These are phyloP conservation scores for Gortyna flavago DNA, from an alignment of 2,888 invertebrate genomes.

Conservation along the genomic window DNA sequence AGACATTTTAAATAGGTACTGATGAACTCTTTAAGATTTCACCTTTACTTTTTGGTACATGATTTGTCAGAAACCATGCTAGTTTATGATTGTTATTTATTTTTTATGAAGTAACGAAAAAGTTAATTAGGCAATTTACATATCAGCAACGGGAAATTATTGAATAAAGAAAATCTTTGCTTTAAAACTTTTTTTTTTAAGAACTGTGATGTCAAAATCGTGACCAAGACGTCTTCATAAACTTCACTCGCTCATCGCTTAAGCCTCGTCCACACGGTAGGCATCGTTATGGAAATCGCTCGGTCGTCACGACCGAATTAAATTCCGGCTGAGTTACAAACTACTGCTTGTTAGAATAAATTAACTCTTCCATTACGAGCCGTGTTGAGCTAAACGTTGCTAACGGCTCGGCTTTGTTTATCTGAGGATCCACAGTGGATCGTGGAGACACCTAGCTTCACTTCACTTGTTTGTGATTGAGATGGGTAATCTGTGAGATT, in stretches of 20 bases:
- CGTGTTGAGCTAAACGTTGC: constrained; percentile 45
- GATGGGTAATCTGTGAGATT: constrained; percentile 12
- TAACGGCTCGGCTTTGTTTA: constrained; percentile 44
- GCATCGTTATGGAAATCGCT: constrained; percentile 36
- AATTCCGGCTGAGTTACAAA: constrained; percentile 63
- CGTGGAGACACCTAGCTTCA: constrained; percentile 4
- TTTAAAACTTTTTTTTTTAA: too few relatives aligned
- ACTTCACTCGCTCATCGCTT: constrained; percentile 7
- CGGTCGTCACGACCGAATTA: constrained; percentile 56
- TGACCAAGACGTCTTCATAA: neutral
- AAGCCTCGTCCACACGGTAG: constrained; percentile 9
- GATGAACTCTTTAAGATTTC: neutral
- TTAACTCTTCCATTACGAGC: constrained; percentile 53
- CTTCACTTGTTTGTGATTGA: constrained; percentile 3
- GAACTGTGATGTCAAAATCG: neutral
- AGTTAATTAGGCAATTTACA: neutral
- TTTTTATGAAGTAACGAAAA: neutral
- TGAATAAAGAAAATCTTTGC: neutral
- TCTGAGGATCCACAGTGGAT: neutral
- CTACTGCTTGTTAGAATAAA: constrained; percentile 61
- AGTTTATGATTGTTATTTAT: neutral
- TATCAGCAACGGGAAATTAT: neutral
- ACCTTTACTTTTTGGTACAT: neutral
- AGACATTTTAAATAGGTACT: neutral
- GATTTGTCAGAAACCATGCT: too few relatives aligned